phyloP scores from a whole-genome alignment of 2,797 vertebrate genomes.

The Tenualosa ilisha region DNA sequence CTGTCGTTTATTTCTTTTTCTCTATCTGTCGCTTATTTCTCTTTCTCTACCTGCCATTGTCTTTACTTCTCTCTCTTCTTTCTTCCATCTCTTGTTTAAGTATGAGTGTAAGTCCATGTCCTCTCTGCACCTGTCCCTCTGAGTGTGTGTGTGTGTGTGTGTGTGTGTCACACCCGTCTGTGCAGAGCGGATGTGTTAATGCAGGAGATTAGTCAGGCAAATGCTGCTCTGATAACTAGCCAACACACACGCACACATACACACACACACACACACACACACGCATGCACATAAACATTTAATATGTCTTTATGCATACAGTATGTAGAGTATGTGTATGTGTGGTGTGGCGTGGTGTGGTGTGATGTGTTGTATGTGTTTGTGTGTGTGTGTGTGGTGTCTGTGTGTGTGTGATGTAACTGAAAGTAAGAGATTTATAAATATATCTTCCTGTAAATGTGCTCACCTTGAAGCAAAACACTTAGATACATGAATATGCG shows the following conservation, averaged over 20 bases:
- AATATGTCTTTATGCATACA: no score
- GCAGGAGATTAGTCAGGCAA: conserved; percentile 62
- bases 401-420: no score
- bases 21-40: not conserved
- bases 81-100: not conserved
- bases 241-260: conserved; percentile 31
- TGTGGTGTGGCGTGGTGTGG: no score
- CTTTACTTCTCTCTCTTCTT: not conserved
- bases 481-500: no score
- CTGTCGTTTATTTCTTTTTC: not conserved
- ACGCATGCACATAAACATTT: not conserved
- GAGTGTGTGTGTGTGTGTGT: not conserved
- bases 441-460: no score
- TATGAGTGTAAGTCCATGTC: not conserved
- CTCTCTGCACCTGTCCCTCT: not conserved
- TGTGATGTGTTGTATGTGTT: not conserved
- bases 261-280: not conserved
- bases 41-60: not conserved
- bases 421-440: no score
- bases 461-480: no score
- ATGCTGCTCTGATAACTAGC: conserved; percentile 55
- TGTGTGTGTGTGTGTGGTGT: not conserved
- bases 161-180: conserved; percentile 30
- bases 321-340: no score
- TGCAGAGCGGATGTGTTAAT: conserved; percentile 54